Conservation (phyloP, 2,113 vertebrate species). For the Ellobius talpinus region DNA sequence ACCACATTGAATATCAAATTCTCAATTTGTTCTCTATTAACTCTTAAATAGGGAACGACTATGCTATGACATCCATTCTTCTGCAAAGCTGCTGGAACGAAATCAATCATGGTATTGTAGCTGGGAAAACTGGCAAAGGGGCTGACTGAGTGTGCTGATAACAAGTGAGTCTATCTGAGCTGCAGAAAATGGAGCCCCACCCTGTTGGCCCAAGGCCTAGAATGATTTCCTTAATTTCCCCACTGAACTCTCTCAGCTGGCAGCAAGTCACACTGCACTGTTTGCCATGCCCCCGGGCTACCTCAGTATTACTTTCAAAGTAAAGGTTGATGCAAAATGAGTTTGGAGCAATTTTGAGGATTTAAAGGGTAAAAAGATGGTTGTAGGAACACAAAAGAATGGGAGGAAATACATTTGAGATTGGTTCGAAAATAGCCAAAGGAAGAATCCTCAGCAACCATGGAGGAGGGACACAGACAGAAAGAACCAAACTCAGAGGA, state of each 20-base stretch:
- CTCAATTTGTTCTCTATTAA: constrained; percentile 61
- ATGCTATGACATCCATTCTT: neutral
- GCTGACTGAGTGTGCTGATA: neutral
- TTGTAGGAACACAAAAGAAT: constrained; percentile 77
- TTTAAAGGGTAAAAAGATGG: constrained; percentile 58
- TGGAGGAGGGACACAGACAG: constrained; percentile 9
- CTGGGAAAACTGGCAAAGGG: constrained; percentile 71
- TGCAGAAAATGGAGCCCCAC: constrained; percentile 57
- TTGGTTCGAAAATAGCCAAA: constrained; percentile 59
- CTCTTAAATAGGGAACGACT: constrained; percentile 33
- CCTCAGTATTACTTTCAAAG: constrained; percentile 54
- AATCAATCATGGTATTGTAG: neutral
- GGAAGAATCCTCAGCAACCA: constrained; percentile 36
- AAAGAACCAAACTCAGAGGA: constrained; percentile 67
- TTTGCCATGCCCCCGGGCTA: constrained; percentile 62
- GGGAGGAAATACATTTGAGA: constrained; percentile 71
- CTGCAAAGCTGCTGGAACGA: neutral
- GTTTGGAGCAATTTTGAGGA: constrained; percentile 57
- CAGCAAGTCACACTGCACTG: constrained; percentile 22
- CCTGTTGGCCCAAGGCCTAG: constrained; percentile 81
- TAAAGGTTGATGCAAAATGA: constrained; percentile 74
- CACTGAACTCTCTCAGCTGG: constrained; percentile 72
- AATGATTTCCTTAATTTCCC: constrained; percentile 75
- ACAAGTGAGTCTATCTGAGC: neutral
- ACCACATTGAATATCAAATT: neutral